Evolutionary conservation across 2,797 vertebrate genomes (phyloP).

Genomic region (Scyliorhinus canicula): DNA sequence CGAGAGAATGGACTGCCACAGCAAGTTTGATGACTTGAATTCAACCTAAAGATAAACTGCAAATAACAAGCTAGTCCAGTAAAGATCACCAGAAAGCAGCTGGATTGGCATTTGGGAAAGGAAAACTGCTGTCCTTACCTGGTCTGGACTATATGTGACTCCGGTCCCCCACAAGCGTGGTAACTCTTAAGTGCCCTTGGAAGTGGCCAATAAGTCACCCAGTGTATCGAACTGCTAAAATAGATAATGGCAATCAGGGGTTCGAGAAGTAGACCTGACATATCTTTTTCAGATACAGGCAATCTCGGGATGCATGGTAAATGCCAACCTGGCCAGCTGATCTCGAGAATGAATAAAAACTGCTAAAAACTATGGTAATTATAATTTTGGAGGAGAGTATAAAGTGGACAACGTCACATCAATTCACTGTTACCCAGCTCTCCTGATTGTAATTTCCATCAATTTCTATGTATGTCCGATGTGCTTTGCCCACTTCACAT

Average conservation of each 20-base stretch:
- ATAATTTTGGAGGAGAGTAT: neutral
- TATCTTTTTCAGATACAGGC: neutral
- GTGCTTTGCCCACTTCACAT: neutral
- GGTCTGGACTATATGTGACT: neutral
- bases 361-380: neutral
- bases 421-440: too few relatives aligned
- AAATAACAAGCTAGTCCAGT: neutral
- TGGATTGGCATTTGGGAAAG: neutral
- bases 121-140: neutral
- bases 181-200: neutral
- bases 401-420: neutral
- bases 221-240: neutral
- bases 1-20: neutral
- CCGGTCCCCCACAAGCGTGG: neutral
- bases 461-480: neutral
- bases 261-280: neutral
- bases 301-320: neutral
- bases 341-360: neutral
- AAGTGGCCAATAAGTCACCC: neutral
- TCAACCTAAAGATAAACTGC: neutral
- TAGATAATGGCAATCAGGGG: neutral
- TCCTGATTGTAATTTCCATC: too few relatives aligned
- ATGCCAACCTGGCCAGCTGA: too few relatives aligned
- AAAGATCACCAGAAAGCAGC: neutral
- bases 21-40: neutral